Evolutionary conservation across 92 coral and sea anemone genomes (phyloP).

Genomic region (Bergia sp.): DNA sequence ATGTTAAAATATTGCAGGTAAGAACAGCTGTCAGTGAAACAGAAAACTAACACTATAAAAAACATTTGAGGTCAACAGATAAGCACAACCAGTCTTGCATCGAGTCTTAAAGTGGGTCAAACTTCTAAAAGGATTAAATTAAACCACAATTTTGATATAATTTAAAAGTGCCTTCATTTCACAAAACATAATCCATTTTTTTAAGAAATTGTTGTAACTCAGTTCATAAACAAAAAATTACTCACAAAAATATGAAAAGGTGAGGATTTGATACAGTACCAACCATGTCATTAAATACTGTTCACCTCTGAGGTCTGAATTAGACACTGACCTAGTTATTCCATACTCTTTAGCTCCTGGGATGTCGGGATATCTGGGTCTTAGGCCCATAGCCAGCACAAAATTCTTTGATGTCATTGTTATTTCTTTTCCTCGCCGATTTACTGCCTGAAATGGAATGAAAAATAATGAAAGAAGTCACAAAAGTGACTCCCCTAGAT

Average conservation of each 20-base stretch:
- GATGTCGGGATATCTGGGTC: constrained; percentile 93
- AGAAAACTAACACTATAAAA: too few relatives aligned
- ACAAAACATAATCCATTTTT: not conserved
- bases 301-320: too few relatives aligned
- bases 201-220: too few relatives aligned
- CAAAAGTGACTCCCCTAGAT: too few relatives aligned
- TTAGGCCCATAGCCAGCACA: constrained; percentile 91
- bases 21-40: too few relatives aligned
- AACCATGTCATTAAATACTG: too few relatives aligned
- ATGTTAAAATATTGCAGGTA: not conserved
- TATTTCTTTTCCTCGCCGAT: constrained; percentile 70
- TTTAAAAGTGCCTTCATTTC: not conserved
- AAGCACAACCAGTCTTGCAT: too few relatives aligned
- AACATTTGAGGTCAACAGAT: too few relatives aligned
- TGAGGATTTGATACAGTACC: too few relatives aligned
- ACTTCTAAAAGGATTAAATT: not conserved
- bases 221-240: too few relatives aligned
- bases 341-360: constrained; percentile 97
- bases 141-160: not conserved
- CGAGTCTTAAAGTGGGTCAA: not conserved
- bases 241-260: too few relatives aligned
- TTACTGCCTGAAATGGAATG: constrained; percentile 62
- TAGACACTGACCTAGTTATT: constrained; percentile 76
- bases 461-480: not conserved
- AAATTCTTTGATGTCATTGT: constrained; percentile 82